Evolutionary conservation across 2,888 invertebrate species (phyloP), one percentile per base, ranked within the genome.

Genomic region (Labia minor): DNA sequence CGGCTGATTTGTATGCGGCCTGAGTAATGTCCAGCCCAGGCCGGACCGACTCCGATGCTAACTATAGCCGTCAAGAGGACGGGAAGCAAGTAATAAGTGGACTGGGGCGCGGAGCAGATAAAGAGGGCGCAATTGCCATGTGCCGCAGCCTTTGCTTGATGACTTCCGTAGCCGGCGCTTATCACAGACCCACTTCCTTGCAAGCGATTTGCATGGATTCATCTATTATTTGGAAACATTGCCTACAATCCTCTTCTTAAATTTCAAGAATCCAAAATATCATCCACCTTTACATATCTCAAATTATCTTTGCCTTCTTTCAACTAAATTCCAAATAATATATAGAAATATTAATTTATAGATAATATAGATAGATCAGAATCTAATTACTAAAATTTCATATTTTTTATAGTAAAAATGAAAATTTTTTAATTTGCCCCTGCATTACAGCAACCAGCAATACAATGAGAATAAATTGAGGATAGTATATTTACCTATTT

Each of bases 11-110:
- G 49, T 49, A 49, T 49, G 49, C 49, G 49, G 49, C 16, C 16
- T 49, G 49, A 49, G 49, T 49, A 49, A 49, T 49, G 49, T 49
- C 49, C 49, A 49, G 49, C 14, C 49, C 49, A 49, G 49, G 49
- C n/a, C 49, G 26, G 26, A 26, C 49, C 16, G n/a, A 16, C 6
- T 49, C 49, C 49, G 49, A 16, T 11, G 49, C 26, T 26, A 26
- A 26, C 26, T 26, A 26, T 26, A 16, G 49, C 49, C 49, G 49
- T 49, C 49, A 49, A 49, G 49, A 49, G 49, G n/a, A 49, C 49
- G 49, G 49, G 49, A 49, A 49, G 49, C 49, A 2, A 49, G 49
- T 49, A 49, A 49, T 49, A 49, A 49, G n/a, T 49, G 8, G 26
- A 26, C 26, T 49, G 49, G 16, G 49, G 49, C 49, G 2, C 49